These are phyloP conservation scores for Aratinga solstitialis DNA, from an alignment of 2,797 vertebrate species.

Conservation along the genomic window DNA sequence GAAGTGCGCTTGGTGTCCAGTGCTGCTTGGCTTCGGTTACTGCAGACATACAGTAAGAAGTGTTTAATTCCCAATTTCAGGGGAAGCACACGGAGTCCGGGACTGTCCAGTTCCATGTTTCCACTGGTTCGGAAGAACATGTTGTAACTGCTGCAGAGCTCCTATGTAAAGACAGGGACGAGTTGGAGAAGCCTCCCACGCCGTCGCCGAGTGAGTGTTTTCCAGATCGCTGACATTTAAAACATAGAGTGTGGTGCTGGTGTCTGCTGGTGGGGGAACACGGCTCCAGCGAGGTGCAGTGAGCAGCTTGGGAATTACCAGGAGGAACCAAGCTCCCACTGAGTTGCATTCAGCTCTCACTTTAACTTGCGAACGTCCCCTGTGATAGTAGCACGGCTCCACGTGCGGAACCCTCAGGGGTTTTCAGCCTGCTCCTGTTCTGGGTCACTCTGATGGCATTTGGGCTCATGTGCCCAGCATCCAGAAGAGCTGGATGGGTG, in stretches of 20 bases:
- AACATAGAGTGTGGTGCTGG: not conserved
- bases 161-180: conserved; percentile 46
- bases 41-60: not conserved
- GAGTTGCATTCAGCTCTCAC: not conserved
- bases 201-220: conserved; percentile 73
- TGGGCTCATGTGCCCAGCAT: not conserved
- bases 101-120: conserved; percentile 83
- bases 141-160: not conserved
- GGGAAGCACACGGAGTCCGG: conserved; percentile 80
- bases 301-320: not conserved
- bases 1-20: accelerated
- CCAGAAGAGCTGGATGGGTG: accelerated
- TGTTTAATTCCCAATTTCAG: not conserved
- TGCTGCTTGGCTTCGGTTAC: not conserved
- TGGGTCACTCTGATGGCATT: accelerated
- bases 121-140: conserved; percentile 69
- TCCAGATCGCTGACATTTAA: conserved; percentile 13
- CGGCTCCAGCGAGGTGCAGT: not conserved
- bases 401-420: accelerated
- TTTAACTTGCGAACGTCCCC: not conserved
- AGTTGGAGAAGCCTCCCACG: conserved; percentile 72
- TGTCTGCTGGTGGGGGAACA: not conserved
- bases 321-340: not conserved
- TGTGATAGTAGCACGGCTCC: not conserved
- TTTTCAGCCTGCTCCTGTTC: accelerated